Conservation (phyloP, 2,113 vertebrate genomes). For the Agelaius phoeniceus region DNA sequence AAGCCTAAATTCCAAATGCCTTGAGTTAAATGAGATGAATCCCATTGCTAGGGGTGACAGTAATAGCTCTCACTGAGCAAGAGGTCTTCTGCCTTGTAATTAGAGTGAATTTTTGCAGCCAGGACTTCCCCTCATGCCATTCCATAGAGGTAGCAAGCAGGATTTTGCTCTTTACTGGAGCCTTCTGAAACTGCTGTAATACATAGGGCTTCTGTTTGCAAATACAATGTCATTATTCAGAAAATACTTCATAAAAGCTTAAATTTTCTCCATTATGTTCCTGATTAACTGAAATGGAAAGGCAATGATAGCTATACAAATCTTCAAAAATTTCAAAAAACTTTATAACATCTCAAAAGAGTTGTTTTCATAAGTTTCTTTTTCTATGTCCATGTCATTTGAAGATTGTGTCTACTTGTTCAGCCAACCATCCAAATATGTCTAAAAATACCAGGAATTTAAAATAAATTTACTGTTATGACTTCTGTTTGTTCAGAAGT, state of each 20-base stretch:
- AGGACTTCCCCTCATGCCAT: background rate
- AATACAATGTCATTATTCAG: background rate
- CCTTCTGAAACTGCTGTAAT: background rate
- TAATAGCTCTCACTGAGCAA: background rate
- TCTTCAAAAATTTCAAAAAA: background rate
- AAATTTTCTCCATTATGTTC: background rate
- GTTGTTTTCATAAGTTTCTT: background rate
- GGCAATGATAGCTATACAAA: background rate
- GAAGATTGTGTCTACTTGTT: background rate
- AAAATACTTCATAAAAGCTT: background rate
- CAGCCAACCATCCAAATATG: background rate
- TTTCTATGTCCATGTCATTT: background rate
- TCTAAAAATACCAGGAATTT: background rate
- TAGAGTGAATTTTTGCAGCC: background rate
- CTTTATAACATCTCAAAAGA: background rate
- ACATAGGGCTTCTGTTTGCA: background rate
- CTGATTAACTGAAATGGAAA: background rate
- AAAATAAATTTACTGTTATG: background rate
- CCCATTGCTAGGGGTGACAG: background rate
- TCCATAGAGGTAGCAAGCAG: background rate
- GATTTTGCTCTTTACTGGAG: background rate
- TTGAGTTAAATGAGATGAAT: background rate
- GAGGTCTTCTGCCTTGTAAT: constrained; percentile 8
- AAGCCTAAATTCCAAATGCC: background rate
- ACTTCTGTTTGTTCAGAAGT: background rate